Base-by-base conservation (phyloP, 1,140 invertebrate species). In the Ganaspis sp. region DNA sequence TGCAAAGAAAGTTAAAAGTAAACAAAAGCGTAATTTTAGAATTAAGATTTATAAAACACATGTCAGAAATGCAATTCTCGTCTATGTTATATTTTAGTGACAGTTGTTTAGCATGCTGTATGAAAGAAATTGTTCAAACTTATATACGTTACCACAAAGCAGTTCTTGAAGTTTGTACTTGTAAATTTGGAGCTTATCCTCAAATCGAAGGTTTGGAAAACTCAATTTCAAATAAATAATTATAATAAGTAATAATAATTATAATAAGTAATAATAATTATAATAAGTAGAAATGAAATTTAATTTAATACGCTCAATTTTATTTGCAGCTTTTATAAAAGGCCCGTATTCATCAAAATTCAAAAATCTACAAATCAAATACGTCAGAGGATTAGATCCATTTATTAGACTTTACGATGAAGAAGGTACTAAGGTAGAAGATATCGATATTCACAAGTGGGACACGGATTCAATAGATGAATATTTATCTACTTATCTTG, bases 381-480 rank as follows among this genome's bases (percentile, higher is more conserved):
- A 98, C 88, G 94, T 98, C 0, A 93, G 97, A 75, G 98, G 98
- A 23, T 91, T 98, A 64, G 97, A 98, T 92, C 98, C 98, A 4
- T 94, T 97, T 69, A 98, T 99, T 42, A 98, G 98, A 87, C 90
- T 99, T 26, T 92, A 97, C 29, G 29, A 34, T 77, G 95, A 99
- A 87, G 94, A 94, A 71, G 94, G 95, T 85, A 95, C 95, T 29
- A 95, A 96, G 87, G 92, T 97, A 15, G 94, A 95, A 89, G 96
- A 98, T 87, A 95, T 99, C 4, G 97, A 97, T 45, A 98, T 99
- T 88, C 97, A 98, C 81, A 98, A 98, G 89, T 99, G 98, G 98
- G 96, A 99, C 88, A 99, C 98, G 6, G 98, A 99, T 87, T 96
- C 97, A 11, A 95, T 99, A 0, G 96, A 98, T 90, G 98, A 98